Conservation (phyloP, 2,888 invertebrate genomes). For the Labia minor region DNA sequence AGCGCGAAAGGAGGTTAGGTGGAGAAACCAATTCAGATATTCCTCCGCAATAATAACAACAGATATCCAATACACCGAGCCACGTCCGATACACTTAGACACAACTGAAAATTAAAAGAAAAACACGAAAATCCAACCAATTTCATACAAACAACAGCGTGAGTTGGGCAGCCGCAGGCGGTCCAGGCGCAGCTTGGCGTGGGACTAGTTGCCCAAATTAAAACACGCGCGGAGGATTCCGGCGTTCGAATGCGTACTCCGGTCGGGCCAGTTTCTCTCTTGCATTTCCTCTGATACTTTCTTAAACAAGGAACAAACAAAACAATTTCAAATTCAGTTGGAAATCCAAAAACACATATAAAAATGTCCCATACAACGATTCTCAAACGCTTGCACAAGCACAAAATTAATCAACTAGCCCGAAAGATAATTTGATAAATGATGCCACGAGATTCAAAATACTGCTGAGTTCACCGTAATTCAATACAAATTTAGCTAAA, state of each 20-base stretch:
- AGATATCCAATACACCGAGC: conserved; percentile 24
- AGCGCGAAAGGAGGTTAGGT: conserved; percentile 66
- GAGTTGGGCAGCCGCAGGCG: conserved; percentile 15
- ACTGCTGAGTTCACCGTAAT: conserved; percentile 1
- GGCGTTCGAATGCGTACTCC: conserved; percentile 23
- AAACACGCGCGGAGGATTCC: conserved; percentile 27
- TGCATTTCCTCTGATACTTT: neutral
- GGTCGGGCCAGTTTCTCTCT: conserved; percentile 20
- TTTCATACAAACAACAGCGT: conserved; percentile 22
- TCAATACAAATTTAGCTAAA: neutral
- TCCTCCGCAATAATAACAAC: conserved; percentile 44
- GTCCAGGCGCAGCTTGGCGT: conserved; percentile 14
- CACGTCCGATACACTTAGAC: conserved; percentile 18
- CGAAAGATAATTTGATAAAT: conserved; percentile 1
- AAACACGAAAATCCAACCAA: conserved; percentile 21
- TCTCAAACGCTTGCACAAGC: neutral
- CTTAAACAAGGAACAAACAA: neutral
- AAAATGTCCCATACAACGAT: neutral
- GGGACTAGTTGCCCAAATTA: conserved; percentile 28
- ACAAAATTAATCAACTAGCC: neutral
- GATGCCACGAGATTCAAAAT: conserved; percentile 13
- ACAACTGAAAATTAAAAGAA: conserved; percentile 23
- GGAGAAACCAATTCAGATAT: conserved; percentile 50
- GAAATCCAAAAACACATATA: neutral
- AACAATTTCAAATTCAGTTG: neutral